phyloP scores from a whole-genome alignment of 2,797 vertebrate species.

The Gallinago nigripennis region DNA sequence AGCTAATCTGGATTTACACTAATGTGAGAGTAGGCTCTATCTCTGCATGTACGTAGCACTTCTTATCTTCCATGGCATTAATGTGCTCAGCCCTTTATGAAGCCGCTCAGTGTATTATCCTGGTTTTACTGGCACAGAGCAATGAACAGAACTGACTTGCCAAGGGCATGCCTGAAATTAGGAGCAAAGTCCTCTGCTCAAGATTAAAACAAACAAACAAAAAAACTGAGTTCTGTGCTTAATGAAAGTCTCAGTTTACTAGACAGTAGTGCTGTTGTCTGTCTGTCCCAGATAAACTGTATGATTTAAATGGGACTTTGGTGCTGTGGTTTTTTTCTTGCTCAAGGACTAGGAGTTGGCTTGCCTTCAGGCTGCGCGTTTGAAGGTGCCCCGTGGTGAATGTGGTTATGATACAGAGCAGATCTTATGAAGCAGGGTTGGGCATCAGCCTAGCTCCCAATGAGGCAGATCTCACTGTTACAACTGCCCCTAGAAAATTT shows the following conservation, averaged over 20 bases:
- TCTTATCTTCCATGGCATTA: neutral
- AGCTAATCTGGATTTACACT: neutral
- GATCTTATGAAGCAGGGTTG: neutral
- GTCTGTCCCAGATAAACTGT: neutral
- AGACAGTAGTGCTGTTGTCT: neutral
- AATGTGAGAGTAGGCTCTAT: neutral
- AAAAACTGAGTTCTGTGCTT: neutral
- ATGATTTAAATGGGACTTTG: neutral
- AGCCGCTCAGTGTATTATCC: neutral
- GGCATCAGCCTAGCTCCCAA: neutral
- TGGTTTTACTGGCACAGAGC: neutral
- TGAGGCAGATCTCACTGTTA: neutral
- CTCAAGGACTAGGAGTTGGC: neutral
- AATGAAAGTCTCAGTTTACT: neutral
- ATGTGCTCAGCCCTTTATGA: slow-evolving; percentile 1
- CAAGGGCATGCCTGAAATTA: slow-evolving; percentile 8
- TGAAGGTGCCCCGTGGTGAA: neutral
- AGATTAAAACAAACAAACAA: slow-evolving; percentile 3
- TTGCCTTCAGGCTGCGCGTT: neutral
- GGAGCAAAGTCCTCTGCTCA: neutral
- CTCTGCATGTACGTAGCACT: neutral
- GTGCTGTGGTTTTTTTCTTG: neutral
- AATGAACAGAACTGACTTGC: neutral
- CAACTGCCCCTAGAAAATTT: neutral
- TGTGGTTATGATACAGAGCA: neutral